Evolutionary conservation across 2,888 invertebrate genomes (phyloP).

Genomic region (Apamea monoglypha): DNA sequence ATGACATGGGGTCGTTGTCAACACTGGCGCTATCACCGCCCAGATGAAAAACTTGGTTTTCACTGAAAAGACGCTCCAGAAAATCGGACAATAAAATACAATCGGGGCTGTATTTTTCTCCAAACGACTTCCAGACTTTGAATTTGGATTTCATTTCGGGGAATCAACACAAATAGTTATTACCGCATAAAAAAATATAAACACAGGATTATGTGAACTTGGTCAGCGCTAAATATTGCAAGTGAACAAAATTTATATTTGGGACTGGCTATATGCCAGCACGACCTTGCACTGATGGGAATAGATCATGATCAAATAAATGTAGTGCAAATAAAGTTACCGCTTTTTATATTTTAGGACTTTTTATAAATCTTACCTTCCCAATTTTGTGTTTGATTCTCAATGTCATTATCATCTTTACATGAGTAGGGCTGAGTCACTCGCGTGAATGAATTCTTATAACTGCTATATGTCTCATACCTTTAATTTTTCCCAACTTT

Average conservation of each 20-base stretch:
- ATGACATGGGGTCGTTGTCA: too few relatives aligned
- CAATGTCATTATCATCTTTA: neutral
- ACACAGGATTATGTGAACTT: constrained; percentile 30
- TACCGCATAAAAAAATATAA: constrained; percentile 24
- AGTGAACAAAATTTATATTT: constrained; percentile 70
- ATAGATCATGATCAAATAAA: constrained; percentile 61
- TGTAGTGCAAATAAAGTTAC: constrained; percentile 33
- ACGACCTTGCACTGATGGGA: constrained; percentile 78
- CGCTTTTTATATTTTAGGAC: neutral
- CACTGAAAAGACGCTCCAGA: neutral
- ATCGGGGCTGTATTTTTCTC: neutral
- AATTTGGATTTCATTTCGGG: neutral
- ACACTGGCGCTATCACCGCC: too few relatives aligned
- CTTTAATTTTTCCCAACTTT: neutral
- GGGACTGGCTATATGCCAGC: constrained; percentile 77
- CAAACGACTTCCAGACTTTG: neutral
- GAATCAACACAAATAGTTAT: neutral
- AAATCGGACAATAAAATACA: neutral
- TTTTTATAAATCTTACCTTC: neutral
- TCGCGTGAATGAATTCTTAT: neutral
- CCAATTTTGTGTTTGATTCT: neutral
- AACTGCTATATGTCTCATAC: neutral
- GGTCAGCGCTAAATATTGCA: constrained; percentile 53
- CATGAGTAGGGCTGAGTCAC: neutral
- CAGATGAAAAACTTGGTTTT: neutral